Conservation (phyloP, 2,797 vertebrate species). For the Knipowitschia caucasica region DNA sequence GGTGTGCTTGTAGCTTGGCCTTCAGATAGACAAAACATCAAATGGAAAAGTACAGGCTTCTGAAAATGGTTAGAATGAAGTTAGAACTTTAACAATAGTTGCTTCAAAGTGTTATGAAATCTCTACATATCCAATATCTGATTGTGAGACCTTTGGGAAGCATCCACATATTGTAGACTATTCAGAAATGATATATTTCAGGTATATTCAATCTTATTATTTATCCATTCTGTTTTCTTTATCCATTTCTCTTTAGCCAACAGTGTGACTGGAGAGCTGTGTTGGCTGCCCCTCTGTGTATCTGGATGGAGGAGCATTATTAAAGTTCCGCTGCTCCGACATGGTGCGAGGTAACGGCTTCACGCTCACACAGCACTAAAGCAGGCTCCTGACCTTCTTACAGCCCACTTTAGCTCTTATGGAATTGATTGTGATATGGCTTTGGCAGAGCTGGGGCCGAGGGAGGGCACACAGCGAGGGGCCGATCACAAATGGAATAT, state of each 20-base stretch:
- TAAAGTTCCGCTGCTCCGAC: slow-evolving; percentile 43
- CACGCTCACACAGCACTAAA: slow-evolving; percentile 60
- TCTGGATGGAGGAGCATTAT: slow-evolving; percentile 29
- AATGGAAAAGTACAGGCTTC: no score
- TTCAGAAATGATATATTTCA: no score
- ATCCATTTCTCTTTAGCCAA: slow-evolving; percentile 55
- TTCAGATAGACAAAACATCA: no score
- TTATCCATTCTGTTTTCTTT: no score
- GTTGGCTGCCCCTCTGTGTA: slow-evolving; percentile 10
- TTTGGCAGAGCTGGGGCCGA: slow-evolving; percentile 38
- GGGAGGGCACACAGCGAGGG: slow-evolving; percentile 43
- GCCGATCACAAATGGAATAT: slow-evolving; percentile 55
- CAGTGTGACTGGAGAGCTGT: slow-evolving; percentile 12
- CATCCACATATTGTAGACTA: no score
- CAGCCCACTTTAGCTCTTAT: slow-evolving; percentile 52
- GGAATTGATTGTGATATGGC: slow-evolving; percentile 63
- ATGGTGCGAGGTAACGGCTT: slow-evolving; percentile 55
- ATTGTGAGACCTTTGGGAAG: no score
- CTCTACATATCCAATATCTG: no score
- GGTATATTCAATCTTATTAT: no score
- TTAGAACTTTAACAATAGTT: no score
- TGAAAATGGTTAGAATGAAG: no score
- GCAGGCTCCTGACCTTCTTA: slow-evolving; percentile 58
- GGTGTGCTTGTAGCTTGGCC: no score
- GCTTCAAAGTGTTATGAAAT: no score